phyloP scores from a whole-genome alignment of 2,113 vertebrate species.

The Chamaetylas fuelleborni region DNA sequence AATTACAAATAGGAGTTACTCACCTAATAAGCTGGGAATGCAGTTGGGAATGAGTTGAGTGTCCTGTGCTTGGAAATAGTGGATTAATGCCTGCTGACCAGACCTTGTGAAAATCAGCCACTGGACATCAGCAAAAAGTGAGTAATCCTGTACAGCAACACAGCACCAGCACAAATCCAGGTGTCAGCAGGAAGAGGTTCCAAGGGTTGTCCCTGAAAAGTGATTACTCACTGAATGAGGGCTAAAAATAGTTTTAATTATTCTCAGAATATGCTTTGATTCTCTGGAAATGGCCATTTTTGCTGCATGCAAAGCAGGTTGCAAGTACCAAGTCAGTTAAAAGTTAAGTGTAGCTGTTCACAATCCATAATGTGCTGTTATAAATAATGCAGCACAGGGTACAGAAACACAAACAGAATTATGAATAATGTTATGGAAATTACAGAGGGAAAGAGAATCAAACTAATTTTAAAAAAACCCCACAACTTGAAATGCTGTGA shows the following conservation, averaged over 20 bases:
- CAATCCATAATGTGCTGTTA: neutral
- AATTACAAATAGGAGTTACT: neutral
- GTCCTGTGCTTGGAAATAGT: neutral
- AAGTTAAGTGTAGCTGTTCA: neutral
- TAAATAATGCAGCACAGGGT: neutral
- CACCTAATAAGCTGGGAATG: neutral
- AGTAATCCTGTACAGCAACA: neutral
- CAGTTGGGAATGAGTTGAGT: rapidly evolving
- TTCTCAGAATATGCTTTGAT: neutral
- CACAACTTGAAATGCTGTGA: neutral
- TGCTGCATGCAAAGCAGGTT: neutral
- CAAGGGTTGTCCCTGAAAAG: neutral
- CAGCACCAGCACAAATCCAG: neutral
- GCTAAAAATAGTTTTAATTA: neutral
- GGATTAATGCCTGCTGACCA: neutral
- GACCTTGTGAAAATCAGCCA: neutral
- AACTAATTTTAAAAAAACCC: neutral
- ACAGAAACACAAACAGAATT: neutral
- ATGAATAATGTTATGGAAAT: neutral
- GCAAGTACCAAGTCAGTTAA: neutral
- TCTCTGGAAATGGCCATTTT: neutral
- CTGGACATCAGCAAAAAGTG: neutral
- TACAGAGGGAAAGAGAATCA: neutral
- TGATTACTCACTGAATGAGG: neutral
- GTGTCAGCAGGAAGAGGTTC: neutral